Evolutionary conservation across 1,140 invertebrate species (phyloP), one percentile per base, ranked within the genome.

Genomic region (Stegodyphus dumicola): DNA sequence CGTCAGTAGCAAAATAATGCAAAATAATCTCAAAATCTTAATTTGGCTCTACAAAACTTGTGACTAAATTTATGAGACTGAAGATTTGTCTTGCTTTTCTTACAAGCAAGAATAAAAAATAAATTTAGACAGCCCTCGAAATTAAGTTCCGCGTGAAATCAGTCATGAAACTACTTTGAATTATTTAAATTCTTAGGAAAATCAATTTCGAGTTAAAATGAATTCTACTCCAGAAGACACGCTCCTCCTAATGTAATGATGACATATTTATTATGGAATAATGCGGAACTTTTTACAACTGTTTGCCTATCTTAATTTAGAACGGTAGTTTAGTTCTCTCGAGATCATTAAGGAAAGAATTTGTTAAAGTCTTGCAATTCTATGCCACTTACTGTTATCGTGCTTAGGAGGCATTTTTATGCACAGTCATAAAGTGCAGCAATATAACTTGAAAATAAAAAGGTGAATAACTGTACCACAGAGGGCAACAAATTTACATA

Each of bases 401-500:
- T 60, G 56, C 56, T 10, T 60, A 51, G n/a, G 10, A 18, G 33
- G 51, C 7, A 69, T 69, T 79, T 79, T 56, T 65, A 33, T 79
- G 77, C 51, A 6, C 13, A 33, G 65, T 56, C 53, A 79, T 79
- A 79, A 79, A 79, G 56, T n/a, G 51, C 7, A 33, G 65, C 48
- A 77, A 67, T 65, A 77, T 77, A 77, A 67, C 6, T 77, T 17
- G n/a, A 70, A 53, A 70, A 56, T 79, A 53, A 79, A 54, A 79
- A 70, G 52, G 17, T 13, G 3, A 69, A 2, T 5, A 33, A 79
- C 51, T 79, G 17, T 66, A 64, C 77, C 66, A 52, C 51, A 48
- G 77, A 79, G 52, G 13, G 51, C 66, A 48, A 70, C 77, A 70
- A 79, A 79, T 79, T 70, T 79, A 66, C 52, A 54, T 54, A 79